Evolutionary conservation across 2,888 invertebrate species (phyloP).

Genomic region (Habroteleia sp.): DNA sequence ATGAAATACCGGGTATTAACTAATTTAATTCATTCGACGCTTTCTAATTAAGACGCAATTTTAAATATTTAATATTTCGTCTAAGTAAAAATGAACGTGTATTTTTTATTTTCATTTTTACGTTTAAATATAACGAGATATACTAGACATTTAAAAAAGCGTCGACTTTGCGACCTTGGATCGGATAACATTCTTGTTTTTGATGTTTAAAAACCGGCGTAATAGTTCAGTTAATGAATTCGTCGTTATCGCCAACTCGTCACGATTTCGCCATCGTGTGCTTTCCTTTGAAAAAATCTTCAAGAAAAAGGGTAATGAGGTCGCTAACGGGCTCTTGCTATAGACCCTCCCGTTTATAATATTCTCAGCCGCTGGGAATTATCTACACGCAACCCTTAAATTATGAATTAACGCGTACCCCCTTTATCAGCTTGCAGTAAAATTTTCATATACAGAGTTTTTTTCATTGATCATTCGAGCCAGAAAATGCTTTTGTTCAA

Average conservation of each 20-base stretch:
- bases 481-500: conserved; percentile 4
- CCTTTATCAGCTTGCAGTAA: conserved; percentile 38
- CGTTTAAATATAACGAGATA: background rate
- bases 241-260: conserved; percentile 69
- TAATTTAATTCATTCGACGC: no score
- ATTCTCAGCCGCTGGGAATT: conserved; percentile 67
- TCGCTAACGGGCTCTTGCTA: conserved; percentile 48
- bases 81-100: no score
- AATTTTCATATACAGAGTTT: conserved; percentile 19
- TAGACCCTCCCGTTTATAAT: conserved; percentile 45
- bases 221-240: conserved; percentile 70
- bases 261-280: conserved; percentile 23
- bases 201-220: conserved; percentile 5
- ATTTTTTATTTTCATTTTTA: no score
- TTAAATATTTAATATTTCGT: no score
- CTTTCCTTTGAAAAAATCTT: conserved; percentile 34
- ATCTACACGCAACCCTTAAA: conserved; percentile 76
- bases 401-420: conserved; percentile 75
- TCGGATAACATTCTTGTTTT: background rate
- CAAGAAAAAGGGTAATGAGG: conserved; percentile 68
- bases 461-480: conserved; percentile 33
- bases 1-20: no score
- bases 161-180: conserved; percentile 17
- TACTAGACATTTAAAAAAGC: conserved; percentile 11
- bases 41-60: no score